Evolutionary conservation across 1,140 invertebrate genomes (phyloP).

Genomic region (Drosophila littoralis): DNA sequence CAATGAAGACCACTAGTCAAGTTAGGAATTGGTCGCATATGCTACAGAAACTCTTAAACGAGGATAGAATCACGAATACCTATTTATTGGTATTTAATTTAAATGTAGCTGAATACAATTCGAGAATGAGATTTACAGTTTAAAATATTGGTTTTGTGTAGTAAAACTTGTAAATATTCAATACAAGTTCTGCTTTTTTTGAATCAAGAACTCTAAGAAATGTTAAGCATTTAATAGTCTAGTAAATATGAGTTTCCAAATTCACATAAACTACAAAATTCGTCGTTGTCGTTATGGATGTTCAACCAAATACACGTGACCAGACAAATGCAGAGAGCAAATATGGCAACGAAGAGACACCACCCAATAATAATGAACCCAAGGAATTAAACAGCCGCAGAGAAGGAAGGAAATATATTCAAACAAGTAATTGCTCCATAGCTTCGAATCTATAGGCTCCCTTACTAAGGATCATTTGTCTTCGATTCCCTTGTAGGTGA

Average conservation of each 20-base stretch:
- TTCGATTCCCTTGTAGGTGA: slow-evolving; percentile 35
- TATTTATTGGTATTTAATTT: too few relatives aligned
- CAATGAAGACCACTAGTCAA: too few relatives aligned
- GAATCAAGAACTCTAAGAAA: background rate
- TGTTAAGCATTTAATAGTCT: background rate
- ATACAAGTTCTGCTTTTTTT: background rate
- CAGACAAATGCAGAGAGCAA: background rate
- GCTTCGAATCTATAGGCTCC: too few relatives aligned
- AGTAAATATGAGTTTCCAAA: background rate
- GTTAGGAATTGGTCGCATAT: background rate
- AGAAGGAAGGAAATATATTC: slow-evolving; percentile 23
- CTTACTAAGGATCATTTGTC: too few relatives aligned
- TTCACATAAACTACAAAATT: background rate
- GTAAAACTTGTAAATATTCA: too few relatives aligned
- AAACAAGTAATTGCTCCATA: slow-evolving; percentile 10
- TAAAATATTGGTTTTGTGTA: too few relatives aligned
- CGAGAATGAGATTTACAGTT: too few relatives aligned
- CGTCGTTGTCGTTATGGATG: background rate
- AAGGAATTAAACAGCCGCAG: background rate
- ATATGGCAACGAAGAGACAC: background rate
- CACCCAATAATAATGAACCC: too few relatives aligned
- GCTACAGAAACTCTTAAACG: too few relatives aligned
- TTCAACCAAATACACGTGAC: background rate
- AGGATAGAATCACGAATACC: too few relatives aligned
- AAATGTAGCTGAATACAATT: too few relatives aligned